Evolutionary conservation across 1,140 invertebrate species (phyloP).

Genomic region (Rhyacophila brunnea): DNA sequence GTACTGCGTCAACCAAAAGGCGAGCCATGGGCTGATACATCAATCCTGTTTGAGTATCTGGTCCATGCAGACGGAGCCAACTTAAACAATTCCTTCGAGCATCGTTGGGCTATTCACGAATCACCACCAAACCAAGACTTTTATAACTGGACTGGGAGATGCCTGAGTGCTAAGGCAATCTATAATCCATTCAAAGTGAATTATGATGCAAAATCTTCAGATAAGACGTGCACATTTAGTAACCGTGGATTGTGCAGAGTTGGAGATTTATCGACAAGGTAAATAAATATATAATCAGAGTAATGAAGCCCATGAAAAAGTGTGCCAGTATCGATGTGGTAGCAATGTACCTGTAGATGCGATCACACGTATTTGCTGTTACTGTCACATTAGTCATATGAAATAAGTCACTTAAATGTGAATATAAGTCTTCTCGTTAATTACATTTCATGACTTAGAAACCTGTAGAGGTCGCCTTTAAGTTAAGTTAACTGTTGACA

Average conservation of each 20-base stretch:
- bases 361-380: no score
- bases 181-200: slow-evolving; percentile 80
- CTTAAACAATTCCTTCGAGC: slow-evolving; percentile 74
- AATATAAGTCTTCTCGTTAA: no score
- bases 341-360: no score
- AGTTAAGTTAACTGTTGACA: no score
- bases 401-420: no score
- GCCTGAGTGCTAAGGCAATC: slow-evolving; percentile 73
- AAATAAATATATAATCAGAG: slow-evolving; percentile 1
- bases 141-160: slow-evolving; percentile 86
- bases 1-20: slow-evolving; percentile 80
- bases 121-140: slow-evolving; percentile 69
- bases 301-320: no score
- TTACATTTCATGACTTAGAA: no score
- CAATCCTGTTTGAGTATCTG: slow-evolving; percentile 72
- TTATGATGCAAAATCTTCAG: slow-evolving; percentile 50
- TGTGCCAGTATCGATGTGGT: no score
- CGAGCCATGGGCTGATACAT: slow-evolving; percentile 80
- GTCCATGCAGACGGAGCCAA: slow-evolving; percentile 83
- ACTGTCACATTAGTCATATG: no score
- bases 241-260: slow-evolving; percentile 62
- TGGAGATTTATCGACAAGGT: slow-evolving; percentile 63
- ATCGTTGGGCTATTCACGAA: slow-evolving; percentile 69
- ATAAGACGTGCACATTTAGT: slow-evolving; percentile 55
- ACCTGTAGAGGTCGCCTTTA: no score